A percentile compares a stretch with the other conserved stretches of the same genome.
phyloP scores from a whole-genome alignment of 1,140 invertebrate species.

The Rhagoletis zephyria region DNA sequence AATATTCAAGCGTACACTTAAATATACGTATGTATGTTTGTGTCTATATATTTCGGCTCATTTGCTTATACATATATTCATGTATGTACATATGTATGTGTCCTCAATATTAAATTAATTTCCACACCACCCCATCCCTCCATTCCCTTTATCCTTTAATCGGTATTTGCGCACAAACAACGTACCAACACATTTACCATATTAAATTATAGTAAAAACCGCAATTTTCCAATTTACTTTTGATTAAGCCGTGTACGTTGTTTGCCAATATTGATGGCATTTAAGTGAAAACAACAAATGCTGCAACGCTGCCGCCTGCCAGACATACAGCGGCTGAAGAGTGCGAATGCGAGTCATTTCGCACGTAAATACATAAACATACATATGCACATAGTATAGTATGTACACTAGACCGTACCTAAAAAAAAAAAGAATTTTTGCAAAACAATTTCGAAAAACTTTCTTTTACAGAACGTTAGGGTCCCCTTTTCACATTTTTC shows the following conservation, averaged over 20 bases:
- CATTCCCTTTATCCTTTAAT: neutral
- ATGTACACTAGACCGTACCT: no score
- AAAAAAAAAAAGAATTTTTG: no score
- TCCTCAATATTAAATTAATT: constrained; percentile 2
- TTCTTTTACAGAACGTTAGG: no score
- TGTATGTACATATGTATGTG: neutral
- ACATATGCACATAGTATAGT: no score
- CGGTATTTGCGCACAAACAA: neutral
- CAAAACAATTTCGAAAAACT: no score
- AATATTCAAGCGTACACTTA: neutral
- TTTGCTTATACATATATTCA: neutral
- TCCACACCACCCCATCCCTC: neutral
- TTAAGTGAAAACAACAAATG: constrained; percentile 48
- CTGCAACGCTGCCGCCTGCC: neutral
- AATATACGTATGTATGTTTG: neutral
- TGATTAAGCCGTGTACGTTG: constrained; percentile 47
- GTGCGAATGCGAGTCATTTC: neutral
- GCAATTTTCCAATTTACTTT: constrained; percentile 55
- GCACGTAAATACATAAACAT: neutral
- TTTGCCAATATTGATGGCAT: constrained; percentile 52
- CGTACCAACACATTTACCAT: constrained; percentile 38
- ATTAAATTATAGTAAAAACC: constrained; percentile 53
- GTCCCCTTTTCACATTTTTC: no score
- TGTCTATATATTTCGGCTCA: neutral
- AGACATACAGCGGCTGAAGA: neutral